Evolutionary conservation across 2,888 invertebrate species (phyloP), one percentile per base, ranked within the genome.

Genomic region (Nudaria mundana): DNA sequence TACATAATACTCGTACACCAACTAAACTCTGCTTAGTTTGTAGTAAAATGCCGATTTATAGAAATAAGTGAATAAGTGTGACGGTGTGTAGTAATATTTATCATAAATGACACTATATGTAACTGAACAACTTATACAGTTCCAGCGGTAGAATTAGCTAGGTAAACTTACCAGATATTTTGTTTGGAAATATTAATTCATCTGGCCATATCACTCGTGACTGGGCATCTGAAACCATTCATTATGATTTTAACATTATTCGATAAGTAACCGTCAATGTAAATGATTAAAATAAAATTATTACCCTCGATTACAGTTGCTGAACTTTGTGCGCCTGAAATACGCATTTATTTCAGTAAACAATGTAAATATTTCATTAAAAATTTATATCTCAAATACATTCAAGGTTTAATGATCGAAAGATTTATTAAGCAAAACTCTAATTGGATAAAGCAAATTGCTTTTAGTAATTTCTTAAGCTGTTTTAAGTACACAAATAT

Each of bases 111-210:
- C n/a, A n/a, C n/a, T n/a, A n/a, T n/a, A n/a, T n/a, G n/a, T n/a
- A n/a, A n/a, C n/a, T n/a, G n/a, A n/a, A n/a, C n/a, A n/a, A n/a
- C n/a, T n/a, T n/a, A n/a, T n/a, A n/a, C n/a, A n/a, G n/a, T n/a
- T n/a, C n/a, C n/a, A n/a, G n/a, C 8, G 14, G 2, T 7, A 7
- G 6, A 8, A 3, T 2, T 4, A 28, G 1, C 5, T 7, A 0
- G 1, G 1, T 6, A 7, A 8, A 45, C 58, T 63, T 52, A 79
- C 80, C 81, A 23, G 64, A 58, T 47, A 72, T 58, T 36, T 57
- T 57, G 26, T 66, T 48, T 18, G 73, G 70, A 33, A 57, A 52
- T 25, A 79, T 52, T 35, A 65, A 69, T 48, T 76, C 71, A 30
- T 60, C 40, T 4, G 49, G 43, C 11, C 54, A 55, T 42, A 81